Percentiles rank a stretch among this genome's conserved stretches.
Conservation (phyloP, 2,113 vertebrate species). For the Nesoenas mayeri region DNA sequence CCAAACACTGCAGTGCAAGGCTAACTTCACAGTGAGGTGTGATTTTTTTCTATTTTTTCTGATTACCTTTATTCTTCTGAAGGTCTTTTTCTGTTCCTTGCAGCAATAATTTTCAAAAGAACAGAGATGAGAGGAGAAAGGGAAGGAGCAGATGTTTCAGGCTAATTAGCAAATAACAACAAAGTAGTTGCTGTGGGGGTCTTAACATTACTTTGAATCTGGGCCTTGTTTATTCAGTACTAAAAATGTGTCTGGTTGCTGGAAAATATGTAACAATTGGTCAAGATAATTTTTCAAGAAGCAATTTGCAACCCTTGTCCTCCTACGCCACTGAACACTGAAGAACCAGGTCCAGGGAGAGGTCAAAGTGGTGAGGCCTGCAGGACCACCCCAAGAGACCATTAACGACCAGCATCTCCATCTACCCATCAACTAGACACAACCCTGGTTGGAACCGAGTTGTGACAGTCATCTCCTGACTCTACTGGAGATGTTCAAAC, state of each 20-base stretch:
- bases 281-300: not conserved
- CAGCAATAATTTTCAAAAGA: not conserved
- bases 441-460: no score
- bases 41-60: not conserved
- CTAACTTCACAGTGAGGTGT: not conserved
- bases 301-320: not conserved
- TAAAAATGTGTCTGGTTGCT: not conserved
- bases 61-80: not conserved
- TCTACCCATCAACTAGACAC: not conserved
- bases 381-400: no score
- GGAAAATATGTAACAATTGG: not conserved
- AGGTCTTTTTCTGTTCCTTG: not conserved
- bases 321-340: not conserved
- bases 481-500: not conserved
- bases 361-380: not conserved
- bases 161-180: not conserved
- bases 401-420: not conserved
- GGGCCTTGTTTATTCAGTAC: not conserved
- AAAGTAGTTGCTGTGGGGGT: fast-evolving
- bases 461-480: not conserved
- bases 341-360: not conserved
- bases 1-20: not conserved
- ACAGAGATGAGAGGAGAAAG: not conserved
- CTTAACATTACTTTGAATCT: not conserved
- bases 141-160: not conserved